Conservation (phyloP, 2,888 invertebrate genomes). For the Hirtodrosophila alboralis region DNA sequence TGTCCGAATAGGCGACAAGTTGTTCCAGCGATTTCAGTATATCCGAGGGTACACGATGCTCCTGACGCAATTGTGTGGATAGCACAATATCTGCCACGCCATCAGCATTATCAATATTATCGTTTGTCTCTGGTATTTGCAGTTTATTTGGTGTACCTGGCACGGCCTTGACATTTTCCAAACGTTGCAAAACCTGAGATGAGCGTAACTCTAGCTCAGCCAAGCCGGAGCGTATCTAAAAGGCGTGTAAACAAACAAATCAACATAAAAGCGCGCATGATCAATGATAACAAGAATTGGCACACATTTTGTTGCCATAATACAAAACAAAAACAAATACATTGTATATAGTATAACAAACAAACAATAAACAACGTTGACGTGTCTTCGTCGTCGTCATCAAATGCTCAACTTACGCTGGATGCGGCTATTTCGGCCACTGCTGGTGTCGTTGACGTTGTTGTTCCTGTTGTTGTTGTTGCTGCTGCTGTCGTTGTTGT, state of each 20-base stretch:
- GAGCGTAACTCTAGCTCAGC: slow-evolving; percentile 89
- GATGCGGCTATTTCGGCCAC: slow-evolving; percentile 83
- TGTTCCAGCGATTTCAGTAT: slow-evolving; percentile 86
- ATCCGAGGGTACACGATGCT: slow-evolving; percentile 85
- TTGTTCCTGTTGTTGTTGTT: slow-evolving; percentile 17
- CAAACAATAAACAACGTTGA: slow-evolving; percentile 25
- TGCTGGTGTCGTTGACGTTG: slow-evolving; percentile 34
- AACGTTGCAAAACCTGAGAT: slow-evolving; percentile 88
- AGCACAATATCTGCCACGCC: slow-evolving; percentile 30
- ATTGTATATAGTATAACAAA: not conserved
- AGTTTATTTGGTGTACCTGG: slow-evolving; percentile 51
- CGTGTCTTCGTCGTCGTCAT: slow-evolving; percentile 65
- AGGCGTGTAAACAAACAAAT: slow-evolving; percentile 33
- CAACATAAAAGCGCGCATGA: slow-evolving; percentile 1
- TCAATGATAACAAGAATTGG: slow-evolving; percentile 9
- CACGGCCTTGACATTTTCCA: slow-evolving; percentile 86
- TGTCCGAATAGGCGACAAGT: slow-evolving; percentile 87
- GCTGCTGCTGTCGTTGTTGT: slow-evolving; percentile 56
- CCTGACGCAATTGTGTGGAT: slow-evolving; percentile 84
- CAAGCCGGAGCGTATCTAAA: slow-evolving; percentile 87
- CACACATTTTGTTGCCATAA: no score
- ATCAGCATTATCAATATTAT: not conserved
- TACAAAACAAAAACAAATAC: not conserved
- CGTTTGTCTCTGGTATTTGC: slow-evolving; percentile 1
- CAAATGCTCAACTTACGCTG: slow-evolving; percentile 79